A percentile compares a stretch with the other conserved stretches of the same genome.
Evolutionary conservation across 2,113 vertebrate genomes (phyloP).

Genomic region (Protomyctophum bolini): DNA sequence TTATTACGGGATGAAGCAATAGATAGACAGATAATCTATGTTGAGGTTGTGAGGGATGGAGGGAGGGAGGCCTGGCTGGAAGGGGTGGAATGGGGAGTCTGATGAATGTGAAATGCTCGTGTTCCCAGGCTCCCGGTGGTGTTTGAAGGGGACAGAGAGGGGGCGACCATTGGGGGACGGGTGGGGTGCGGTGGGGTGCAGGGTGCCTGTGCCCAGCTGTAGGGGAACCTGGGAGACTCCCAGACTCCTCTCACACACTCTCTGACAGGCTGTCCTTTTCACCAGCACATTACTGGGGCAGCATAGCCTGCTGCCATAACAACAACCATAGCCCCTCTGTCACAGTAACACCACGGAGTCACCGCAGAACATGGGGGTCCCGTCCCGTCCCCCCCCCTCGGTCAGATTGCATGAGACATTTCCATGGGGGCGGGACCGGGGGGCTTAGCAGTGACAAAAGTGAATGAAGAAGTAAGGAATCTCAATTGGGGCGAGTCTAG

Average conservation of each 20-base stretch:
- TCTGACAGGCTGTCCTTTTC: conserved; percentile 94
- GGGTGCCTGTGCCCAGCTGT: conserved; percentile 88
- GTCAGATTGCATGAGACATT: conserved; percentile 11
- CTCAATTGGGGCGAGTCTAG: conserved; percentile 52
- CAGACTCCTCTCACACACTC: conserved; percentile 78
- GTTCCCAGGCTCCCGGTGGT: conserved; percentile 89
- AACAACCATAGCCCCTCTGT: conserved; percentile 86
- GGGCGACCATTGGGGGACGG: not conserved
- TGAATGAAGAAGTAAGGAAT: conserved; percentile 64
- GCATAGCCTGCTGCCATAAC: conserved; percentile 91
- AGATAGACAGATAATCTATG: not conserved
- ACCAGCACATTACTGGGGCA: conserved; percentile 85
- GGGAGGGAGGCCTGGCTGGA: not conserved
- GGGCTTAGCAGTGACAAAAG: conserved; percentile 34
- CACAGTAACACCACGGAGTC: conserved; percentile 87
- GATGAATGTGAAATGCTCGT: conserved; percentile 94
- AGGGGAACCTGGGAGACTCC: conserved; percentile 82
- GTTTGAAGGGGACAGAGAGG: conserved; percentile 45
- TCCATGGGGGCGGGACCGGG: conserved; percentile 26
- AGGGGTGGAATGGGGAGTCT: conserved; percentile 47
- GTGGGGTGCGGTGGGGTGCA: conserved; percentile 15
- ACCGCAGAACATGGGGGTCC: conserved; percentile 55
- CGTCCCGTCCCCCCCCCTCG: conserved; percentile 19
- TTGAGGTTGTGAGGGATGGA: not conserved
- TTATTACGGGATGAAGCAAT: not conserved